Evolutionary conservation across 1,140 invertebrate genomes (phyloP), one percentile per base, ranked within the genome.

Genomic region (Drosophila persimilis): DNA sequence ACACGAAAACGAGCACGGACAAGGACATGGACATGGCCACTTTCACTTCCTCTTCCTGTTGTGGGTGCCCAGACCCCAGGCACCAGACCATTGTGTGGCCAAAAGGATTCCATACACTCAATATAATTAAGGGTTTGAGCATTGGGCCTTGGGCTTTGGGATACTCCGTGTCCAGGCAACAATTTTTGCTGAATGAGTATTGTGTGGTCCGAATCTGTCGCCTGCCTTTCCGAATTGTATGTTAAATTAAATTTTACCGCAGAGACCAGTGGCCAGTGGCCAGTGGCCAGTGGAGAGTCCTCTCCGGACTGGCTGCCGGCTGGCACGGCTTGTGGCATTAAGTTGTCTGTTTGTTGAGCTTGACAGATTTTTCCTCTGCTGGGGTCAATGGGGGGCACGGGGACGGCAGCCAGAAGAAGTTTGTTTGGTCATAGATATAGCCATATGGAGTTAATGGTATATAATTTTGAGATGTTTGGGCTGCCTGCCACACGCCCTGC

Each of bases 101-200:
- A 89, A 89, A 89, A 89, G 84, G 84, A 89, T 89, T 89, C 89
- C 73, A 77, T 89, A 89, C 84, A 89, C 84, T 89, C 84, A 89
- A 89, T 89, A 89, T 89, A 89, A 89, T 89, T 89, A 89, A 89
- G 85, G 84, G 80, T 66, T 89, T 72, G 77, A 73, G 83, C 64
- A 69, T 2, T 26, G 13, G 44, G 48, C 39, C 41, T 11, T 58
- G 17, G 7, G 31, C 31, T 9, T 11, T 35, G 31, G 55, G 35
- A 69, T 67, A 69, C 62, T 77, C 71, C 88, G 70, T 89, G 67
- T 89, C 83, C 84, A 61, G 72, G 84, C 83, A 83, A 83, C 84
- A 67, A 73, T 73, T 76, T 80, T 56, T 39, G 35, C 5, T 13
- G 35, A 1, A 13, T 13, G 8, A 56, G 67, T 65, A 66, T 78